Percentiles rank a stretch among this genome's conserved stretches.
Evolutionary conservation across 92 coral and sea anemone genomes (phyloP).

Genomic region (Nematostella vectensis): DNA sequence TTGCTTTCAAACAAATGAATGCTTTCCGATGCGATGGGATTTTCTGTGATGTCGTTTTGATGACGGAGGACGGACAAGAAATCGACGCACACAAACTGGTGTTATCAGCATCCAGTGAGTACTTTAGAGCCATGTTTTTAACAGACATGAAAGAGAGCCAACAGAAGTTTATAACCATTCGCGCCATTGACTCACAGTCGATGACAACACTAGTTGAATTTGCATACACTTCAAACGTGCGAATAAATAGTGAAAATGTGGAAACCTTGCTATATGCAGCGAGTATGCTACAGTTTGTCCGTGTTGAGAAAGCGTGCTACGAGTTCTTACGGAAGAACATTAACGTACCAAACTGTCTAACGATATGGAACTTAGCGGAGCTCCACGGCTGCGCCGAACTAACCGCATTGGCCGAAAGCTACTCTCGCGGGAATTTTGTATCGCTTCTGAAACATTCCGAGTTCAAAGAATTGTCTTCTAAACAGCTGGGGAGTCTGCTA

Average conservation of each 20-base stretch:
- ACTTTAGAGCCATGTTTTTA: conserved; percentile 94
- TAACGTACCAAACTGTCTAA: conserved; percentile 68
- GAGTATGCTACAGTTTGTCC: conserved; percentile 77
- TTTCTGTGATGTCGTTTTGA: conserved; percentile 76
- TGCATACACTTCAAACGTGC: conserved; percentile 59
- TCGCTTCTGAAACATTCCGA: conserved; percentile 76
- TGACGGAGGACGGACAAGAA: conserved; percentile 76
- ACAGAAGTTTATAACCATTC: conserved; percentile 54
- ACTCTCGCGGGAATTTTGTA: conserved; percentile 70
- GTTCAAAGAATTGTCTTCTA: conserved; percentile 43
- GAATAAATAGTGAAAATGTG: conserved; percentile 54
- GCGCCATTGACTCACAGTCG: conserved; percentile 62
- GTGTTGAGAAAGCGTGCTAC: conserved; percentile 86
- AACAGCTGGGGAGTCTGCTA: conserved; percentile 61
- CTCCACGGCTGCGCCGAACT: conserved; percentile 64
- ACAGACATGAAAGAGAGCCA: conserved; percentile 95
- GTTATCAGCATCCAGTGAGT: conserved; percentile 83
- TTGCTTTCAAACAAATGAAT: conserved; percentile 59
- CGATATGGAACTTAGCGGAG: conserved; percentile 88
- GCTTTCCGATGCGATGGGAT: conserved; percentile 68
- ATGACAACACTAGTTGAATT: conserved; percentile 64
- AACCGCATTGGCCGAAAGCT: conserved; percentile 59
- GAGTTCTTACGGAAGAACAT: conserved; percentile 77
- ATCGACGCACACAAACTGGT: conserved; percentile 79
- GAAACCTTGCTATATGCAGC: conserved; percentile 71